Base-by-base conservation (phyloP, 2,797 vertebrate species). In the Gallinago nigripennis region DNA sequence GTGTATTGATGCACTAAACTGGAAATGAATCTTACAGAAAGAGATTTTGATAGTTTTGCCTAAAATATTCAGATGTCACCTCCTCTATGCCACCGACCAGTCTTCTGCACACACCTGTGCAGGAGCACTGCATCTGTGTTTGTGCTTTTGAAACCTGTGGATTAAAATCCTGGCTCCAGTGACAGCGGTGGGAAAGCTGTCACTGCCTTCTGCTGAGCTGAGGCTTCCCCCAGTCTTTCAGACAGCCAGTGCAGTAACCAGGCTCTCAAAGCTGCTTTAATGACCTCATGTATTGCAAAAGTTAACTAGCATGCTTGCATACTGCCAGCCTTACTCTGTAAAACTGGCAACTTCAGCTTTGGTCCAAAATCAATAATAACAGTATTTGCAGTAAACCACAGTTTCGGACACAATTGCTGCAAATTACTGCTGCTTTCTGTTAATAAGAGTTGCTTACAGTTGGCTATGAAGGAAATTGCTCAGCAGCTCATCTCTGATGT, bases 291-390 rank as follows among this genome's bases (percentile, higher is more conserved):
- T 28, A 6, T 23, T 76, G 75, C 41, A 73, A 6, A 70, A 71
- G 33, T 37, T 61, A 48, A 39, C 37, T 31, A 24, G 24, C 6
- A 28, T 46, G 45, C 39, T 73, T 88, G 79, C 25, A 9, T 46
- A 25, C 41, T 54, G 56, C 77, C 77, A 72, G 0, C 15, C 41
- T 53, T 57, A 11, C 33, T 39, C n/a, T 70, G 16, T 51, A 66
- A 54, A 72, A 58, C 53, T 81, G 72, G 13, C 33, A 12, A 2
- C 68, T 92, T 82, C 86, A 86, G 71, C 82, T 95, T 96, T 87
- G 75, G 86, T 94, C 70, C 90, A 95, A 93, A 94, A 95, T 96
- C 95, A 94, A 91, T 82, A 89, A 88, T 6, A 91, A 80, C 71
- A 81, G 79, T 94, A 88, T 94, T 92, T 94, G 88, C 85, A 76